Percentiles rank a stretch among this genome's conserved stretches.
phyloP scores from a whole-genome alignment of 1,140 invertebrate genomes.

The Anoplophora glabripennis region DNA sequence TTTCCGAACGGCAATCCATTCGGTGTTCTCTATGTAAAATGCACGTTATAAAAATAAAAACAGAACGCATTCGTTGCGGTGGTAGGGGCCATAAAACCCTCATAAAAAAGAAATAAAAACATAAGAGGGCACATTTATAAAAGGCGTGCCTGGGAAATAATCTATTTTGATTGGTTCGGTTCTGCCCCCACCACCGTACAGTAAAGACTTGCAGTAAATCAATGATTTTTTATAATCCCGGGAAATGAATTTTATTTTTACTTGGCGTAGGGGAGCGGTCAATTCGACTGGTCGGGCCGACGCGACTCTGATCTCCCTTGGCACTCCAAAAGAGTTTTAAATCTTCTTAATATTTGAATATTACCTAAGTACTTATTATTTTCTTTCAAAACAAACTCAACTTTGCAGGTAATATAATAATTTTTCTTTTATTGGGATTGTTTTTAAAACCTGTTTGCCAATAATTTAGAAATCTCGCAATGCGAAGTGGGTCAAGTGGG shows the following conservation, averaged over 20 bases:
- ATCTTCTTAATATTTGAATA: no score
- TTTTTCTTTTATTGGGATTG: no score
- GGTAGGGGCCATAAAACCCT: constrained; percentile 31
- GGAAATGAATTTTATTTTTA: constrained; percentile 36
- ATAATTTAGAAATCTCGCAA: no score
- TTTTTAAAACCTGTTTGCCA: no score
- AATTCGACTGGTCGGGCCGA: neutral
- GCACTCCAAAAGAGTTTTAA: no score
- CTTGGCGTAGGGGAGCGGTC: constrained; percentile 7
- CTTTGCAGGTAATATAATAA: no score
- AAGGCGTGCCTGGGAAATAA: constrained; percentile 31
- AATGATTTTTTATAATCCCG: constrained; percentile 38
- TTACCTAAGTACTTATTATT: no score
- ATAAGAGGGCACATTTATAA: constrained; percentile 37
- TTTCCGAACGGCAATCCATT: constrained; percentile 7
- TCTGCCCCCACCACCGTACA: constrained; percentile 20
- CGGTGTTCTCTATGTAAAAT: neutral
- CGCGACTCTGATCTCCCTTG: neutral
- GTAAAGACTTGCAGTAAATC: constrained; percentile 36
- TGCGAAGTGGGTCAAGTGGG: no score
- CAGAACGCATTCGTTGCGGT: constrained; percentile 21
- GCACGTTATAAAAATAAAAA: constrained; percentile 5
- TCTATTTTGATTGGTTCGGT: constrained; percentile 26
- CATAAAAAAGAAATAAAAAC: constrained; percentile 41
- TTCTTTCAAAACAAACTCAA: no score